Percentiles rank a stretch among this genome's conserved stretches.
phyloP scores from a whole-genome alignment of 1,140 invertebrate genomes.

The Phthorimaea operculella region DNA sequence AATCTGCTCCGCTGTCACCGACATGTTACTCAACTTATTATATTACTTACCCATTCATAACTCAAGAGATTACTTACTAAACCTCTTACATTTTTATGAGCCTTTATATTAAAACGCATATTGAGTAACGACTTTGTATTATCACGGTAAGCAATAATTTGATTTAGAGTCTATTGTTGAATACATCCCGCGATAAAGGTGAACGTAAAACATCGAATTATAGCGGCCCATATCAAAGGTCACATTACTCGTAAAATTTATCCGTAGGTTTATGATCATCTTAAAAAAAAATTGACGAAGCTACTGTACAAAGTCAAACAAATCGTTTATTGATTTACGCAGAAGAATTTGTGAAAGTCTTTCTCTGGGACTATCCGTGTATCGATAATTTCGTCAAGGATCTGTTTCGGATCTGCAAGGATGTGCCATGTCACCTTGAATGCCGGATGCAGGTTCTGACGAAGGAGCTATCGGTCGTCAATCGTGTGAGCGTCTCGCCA shows the following conservation, averaged over 20 bases:
- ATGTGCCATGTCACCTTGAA: slow-evolving; percentile 61
- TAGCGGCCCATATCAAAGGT: slow-evolving; percentile 15
- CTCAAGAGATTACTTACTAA: not conserved
- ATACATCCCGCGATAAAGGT: slow-evolving; percentile 12
- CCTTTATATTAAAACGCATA: slow-evolving; percentile 23
- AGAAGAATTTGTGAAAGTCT: not conserved
- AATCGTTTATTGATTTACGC: too few species aligned
- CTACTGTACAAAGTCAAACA: too few species aligned
- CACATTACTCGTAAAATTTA: slow-evolving; percentile 8
- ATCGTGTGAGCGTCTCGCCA: slow-evolving; percentile 57
- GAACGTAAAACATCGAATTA: not conserved
- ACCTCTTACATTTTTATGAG: slow-evolving; percentile 11
- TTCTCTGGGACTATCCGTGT: too few species aligned
- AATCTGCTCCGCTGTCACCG: slow-evolving; percentile 36
- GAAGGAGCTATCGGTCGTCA: slow-evolving; percentile 59
- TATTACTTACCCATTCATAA: slow-evolving; percentile 9
- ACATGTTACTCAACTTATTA: slow-evolving; percentile 30
- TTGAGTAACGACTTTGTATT: slow-evolving; percentile 18
- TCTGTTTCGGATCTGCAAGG: slow-evolving; percentile 59
- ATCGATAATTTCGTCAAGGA: slow-evolving; percentile 28
- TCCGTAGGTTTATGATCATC: too few species aligned
- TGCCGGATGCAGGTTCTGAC: slow-evolving; percentile 58
- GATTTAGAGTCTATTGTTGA: slow-evolving; percentile 18
- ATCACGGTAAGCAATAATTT: slow-evolving; percentile 15
- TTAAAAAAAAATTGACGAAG: too few species aligned